These are phyloP conservation scores for Pagetopsis macropterus DNA, from an alignment of 2,797 vertebrate species.

Conservation along the genomic window DNA sequence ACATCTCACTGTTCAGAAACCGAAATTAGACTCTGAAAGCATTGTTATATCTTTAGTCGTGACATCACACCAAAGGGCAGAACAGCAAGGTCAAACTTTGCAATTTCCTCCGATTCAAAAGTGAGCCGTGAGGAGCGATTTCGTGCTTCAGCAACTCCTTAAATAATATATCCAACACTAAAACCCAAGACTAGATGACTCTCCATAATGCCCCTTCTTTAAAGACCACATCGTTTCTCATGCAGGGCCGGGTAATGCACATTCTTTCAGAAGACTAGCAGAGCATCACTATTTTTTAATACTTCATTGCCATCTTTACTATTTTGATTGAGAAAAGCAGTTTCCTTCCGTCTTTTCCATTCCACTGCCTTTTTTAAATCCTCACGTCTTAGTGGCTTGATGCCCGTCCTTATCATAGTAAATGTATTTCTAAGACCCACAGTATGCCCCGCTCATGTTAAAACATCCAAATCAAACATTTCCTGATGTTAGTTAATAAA, in stretches of 20 bases:
- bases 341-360: slow-evolving; percentile 40
- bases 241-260: neutral
- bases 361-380: slow-evolving; percentile 46
- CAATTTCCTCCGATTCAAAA: slow-evolving; percentile 1
- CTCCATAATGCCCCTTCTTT: slow-evolving; percentile 5
- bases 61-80: neutral
- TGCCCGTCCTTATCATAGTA: slow-evolving; percentile 43
- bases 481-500: slow-evolving; percentile 52
- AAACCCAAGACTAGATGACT: slow-evolving; percentile 10
- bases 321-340: slow-evolving; percentile 35
- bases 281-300: slow-evolving; percentile 13
- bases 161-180: slow-evolving; percentile 22
- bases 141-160: slow-evolving; percentile 31
- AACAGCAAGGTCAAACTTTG: slow-evolving; percentile 36
- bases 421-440: slow-evolving; percentile 48
- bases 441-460: slow-evolving; percentile 15
- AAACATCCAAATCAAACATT: slow-evolving; percentile 41
- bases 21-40: neutral
- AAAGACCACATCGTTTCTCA: neutral
- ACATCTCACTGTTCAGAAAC: neutral
- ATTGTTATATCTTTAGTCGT: neutral
- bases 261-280: neutral
- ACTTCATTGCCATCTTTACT: slow-evolving; percentile 21
- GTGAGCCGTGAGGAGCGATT: slow-evolving; percentile 4
- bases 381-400: slow-evolving; percentile 49